A percentile compares a stretch with the other conserved stretches of the same genome.
phyloP scores from a whole-genome alignment of 2,888 invertebrate species.

The Pasiphila rectangulata region DNA sequence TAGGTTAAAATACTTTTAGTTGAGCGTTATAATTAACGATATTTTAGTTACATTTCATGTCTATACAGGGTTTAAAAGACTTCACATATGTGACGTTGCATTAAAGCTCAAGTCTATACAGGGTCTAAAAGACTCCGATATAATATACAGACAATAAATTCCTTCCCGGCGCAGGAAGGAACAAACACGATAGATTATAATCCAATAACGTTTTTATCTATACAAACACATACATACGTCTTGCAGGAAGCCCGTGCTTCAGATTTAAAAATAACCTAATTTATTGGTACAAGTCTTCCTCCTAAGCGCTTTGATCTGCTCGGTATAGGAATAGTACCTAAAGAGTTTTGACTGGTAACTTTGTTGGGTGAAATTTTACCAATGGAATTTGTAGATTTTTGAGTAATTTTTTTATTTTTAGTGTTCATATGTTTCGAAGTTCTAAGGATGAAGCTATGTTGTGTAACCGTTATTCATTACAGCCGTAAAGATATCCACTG shows the following conservation, averaged over 20 bases:
- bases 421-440: not conserved
- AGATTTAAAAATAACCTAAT: conserved; percentile 21
- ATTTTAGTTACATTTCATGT: too few species aligned
- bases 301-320: conserved; percentile 21
- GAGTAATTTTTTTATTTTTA: not conserved
- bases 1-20: too few species aligned
- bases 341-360: not conserved
- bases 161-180: too few species aligned
- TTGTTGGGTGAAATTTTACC: not conserved
- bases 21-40: too few species aligned
- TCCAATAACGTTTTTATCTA: conserved; percentile 9
- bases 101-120: too few species aligned
- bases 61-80: too few species aligned
- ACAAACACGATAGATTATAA: conserved; percentile 7
- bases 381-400: not conserved
- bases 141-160: too few species aligned
- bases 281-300: conserved; percentile 16
- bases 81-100: too few species aligned
- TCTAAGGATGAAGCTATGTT: too few species aligned
- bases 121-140: too few species aligned
- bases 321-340: not conserved
- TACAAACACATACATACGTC: conserved; percentile 6
- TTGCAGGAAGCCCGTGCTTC: conserved; percentile 14
- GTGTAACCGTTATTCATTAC: too few species aligned
- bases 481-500: too few species aligned